Evolutionary conservation across 2,113 vertebrate genomes (phyloP), one percentile per base, ranked within the genome.

Genomic region (Heptranchias perlo): DNA sequence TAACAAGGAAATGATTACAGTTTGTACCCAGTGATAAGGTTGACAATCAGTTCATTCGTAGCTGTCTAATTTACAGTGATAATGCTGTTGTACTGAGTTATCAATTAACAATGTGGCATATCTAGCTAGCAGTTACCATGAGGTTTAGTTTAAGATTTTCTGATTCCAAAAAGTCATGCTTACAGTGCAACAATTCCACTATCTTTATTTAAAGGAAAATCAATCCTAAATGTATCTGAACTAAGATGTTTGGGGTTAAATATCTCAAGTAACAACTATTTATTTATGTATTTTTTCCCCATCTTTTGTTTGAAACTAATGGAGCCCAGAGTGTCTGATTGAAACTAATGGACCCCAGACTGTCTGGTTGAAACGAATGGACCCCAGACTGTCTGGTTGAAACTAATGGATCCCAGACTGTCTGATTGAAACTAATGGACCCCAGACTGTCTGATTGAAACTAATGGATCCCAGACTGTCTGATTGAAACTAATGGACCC

Each of bases 11-110:
- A 11, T 39, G n/a, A 92, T 62, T 62, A 92, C 54, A 92, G 58
- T 92, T 61, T 92, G 89, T 92, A 92, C 54, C 14, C 89, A 62
- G 58, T 61, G 89, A 92, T 92, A 92, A 92, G 89, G 35, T n/a
- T 62, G 54, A 62, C 35, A 92, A 62, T 92, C 89, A 62, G 89
- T 92, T 62, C 89, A 92, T 62, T 92, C 18, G 89, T 92, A 92
- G n/a, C 58, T 62, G 89, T 14, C 54, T 62, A 92, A 92, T 61
- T 61, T 92, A 62, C 89, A 92, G 89, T 61, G 89, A 62, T 92
- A 62, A 92, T 62, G 54, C n/a, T 62, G 54, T 62, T 58, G 62
- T 62, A 92, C 89, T 92, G 14, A 92, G 89, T 92, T 92, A 92
- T 58, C 89, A n/a, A 92, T 92, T 92, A 92, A 92, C 89, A 39